These are phyloP conservation scores for Ophioninae sp. DNA, from an alignment of 2,888 invertebrate genomes.

Conservation along the genomic window DNA sequence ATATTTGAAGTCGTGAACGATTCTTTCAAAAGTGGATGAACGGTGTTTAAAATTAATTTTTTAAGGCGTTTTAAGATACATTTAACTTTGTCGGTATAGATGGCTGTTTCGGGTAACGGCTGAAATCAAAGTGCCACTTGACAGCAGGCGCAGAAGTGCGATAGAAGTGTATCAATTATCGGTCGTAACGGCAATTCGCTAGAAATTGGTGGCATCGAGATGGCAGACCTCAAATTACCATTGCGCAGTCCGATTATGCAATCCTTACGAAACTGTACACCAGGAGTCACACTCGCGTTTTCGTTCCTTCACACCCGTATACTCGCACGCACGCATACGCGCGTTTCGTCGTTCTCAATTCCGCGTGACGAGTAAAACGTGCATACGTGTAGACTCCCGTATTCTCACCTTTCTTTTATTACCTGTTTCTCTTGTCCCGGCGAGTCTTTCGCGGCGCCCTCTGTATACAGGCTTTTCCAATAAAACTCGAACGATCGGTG, in stretches of 20 bases:
- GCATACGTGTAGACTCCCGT: slow-evolving; percentile 37
- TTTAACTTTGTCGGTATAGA: too few relatives aligned
- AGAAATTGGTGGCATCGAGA: slow-evolving; percentile 19
- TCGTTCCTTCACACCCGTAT: slow-evolving; percentile 43
- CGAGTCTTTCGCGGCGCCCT: slow-evolving; percentile 29
- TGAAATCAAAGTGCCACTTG: background rate
- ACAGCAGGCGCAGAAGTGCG: background rate
- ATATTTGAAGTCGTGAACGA: too few relatives aligned
- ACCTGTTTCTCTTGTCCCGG: slow-evolving; percentile 39
- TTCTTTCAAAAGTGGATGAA: too few relatives aligned
- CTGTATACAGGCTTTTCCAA: slow-evolving; percentile 11
- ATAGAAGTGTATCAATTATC: slow-evolving; percentile 1
- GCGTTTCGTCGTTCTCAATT: slow-evolving; percentile 32
- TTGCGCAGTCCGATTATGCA: slow-evolving; percentile 49
- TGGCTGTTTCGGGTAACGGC: background rate
- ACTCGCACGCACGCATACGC: background rate
- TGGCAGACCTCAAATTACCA: slow-evolving; percentile 29
- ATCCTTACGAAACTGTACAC: slow-evolving; percentile 49
- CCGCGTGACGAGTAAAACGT: slow-evolving; percentile 39
- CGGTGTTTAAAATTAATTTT: too few relatives aligned
- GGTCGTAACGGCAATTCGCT: background rate
- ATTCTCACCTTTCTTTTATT: slow-evolving; percentile 51
- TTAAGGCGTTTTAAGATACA: too few relatives aligned
- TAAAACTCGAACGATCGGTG: background rate
- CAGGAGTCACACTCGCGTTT: slow-evolving; percentile 51